These are phyloP conservation scores for Muscicapa adusta DNA, from an alignment of 2,113 vertebrate species.

Conservation along the genomic window DNA sequence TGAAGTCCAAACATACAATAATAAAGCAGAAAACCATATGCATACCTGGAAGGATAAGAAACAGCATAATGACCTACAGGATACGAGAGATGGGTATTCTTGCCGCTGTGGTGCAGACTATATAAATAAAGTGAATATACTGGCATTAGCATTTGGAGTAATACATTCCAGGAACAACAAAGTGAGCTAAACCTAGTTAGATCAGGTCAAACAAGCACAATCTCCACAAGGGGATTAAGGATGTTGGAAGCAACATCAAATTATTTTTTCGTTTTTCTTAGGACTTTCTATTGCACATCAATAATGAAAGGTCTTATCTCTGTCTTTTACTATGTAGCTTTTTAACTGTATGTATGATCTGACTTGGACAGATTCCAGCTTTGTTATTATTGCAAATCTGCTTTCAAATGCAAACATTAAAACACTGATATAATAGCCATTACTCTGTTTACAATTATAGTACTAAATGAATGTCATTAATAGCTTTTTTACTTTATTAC, in stretches of 20 bases:
- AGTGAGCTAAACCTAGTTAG: slow-evolving; percentile 28
- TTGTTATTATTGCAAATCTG: slow-evolving; percentile 20
- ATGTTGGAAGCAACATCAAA: neutral
- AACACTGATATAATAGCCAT: neutral
- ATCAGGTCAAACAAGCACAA: slow-evolving; percentile 33
- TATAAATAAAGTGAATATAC: neutral
- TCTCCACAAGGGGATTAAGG: slow-evolving; percentile 16
- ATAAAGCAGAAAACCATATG: neutral
- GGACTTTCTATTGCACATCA: neutral
- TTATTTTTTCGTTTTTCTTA: slow-evolving; percentile 38
- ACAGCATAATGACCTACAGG: neutral
- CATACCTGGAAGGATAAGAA: neutral
- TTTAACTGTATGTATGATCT: neutral
- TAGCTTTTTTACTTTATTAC: neutral
- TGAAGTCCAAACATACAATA: neutral
- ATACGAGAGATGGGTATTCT: neutral
- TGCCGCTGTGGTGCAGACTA: neutral
- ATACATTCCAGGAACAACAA: slow-evolving; percentile 30
- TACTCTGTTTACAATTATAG: neutral
- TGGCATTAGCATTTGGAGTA: neutral
- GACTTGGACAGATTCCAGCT: slow-evolving; percentile 15
- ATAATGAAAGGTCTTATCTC: slow-evolving; percentile 49
- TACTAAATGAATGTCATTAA: neutral
- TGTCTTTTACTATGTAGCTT: slow-evolving; percentile 11
- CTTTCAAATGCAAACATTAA: slow-evolving; percentile 37